Evolutionary conservation across 2,888 invertebrate species (phyloP).

Genomic region (Ophioninae sp.): DNA sequence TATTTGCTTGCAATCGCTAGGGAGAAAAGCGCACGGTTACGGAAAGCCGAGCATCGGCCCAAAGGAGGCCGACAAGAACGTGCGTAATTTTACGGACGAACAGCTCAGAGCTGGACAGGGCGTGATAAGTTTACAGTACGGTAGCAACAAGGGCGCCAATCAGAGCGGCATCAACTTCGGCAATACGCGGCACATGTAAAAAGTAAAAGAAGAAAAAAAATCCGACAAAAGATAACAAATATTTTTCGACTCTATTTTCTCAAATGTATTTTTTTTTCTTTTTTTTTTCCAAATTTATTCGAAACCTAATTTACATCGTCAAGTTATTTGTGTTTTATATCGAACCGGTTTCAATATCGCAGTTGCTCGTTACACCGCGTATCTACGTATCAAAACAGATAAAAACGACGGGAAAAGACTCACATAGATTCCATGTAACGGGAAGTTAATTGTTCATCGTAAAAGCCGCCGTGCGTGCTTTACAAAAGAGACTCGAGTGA

Average conservation of each 20-base stretch:
- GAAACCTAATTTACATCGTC: constrained; percentile 19
- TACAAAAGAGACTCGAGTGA: constrained; percentile 10
- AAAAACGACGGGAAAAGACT: constrained; percentile 20
- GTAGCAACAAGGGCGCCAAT: constrained; percentile 98
- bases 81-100: constrained; percentile 96
- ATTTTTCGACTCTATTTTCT: constrained; percentile 7
- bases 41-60: constrained; percentile 96
- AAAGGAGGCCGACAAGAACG: constrained; percentile 97
- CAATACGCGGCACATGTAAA: constrained; percentile 98
- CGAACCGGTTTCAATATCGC: constrained; percentile 22
- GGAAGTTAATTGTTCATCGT: constrained; percentile 37
- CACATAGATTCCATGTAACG: constrained; percentile 33
- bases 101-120: constrained; percentile 96
- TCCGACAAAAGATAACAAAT: neutral
- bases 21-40: constrained; percentile 93
- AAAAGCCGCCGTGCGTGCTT: constrained; percentile 18
- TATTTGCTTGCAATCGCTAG: constrained; percentile 96
- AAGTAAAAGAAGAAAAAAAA: neutral
- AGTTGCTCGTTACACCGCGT: constrained; percentile 47
- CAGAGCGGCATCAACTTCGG: constrained; percentile 98
- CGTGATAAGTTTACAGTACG: constrained; percentile 97
- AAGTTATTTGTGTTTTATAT: constrained; percentile 52
- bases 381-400: neutral
- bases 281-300: neutral
- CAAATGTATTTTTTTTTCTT: constrained; percentile 29